Percentiles rank a stretch among this genome's conserved stretches.
These are phyloP conservation scores for Euglossa dilemma DNA, from an alignment of 1,140 invertebrate species.

Conservation along the genomic window DNA sequence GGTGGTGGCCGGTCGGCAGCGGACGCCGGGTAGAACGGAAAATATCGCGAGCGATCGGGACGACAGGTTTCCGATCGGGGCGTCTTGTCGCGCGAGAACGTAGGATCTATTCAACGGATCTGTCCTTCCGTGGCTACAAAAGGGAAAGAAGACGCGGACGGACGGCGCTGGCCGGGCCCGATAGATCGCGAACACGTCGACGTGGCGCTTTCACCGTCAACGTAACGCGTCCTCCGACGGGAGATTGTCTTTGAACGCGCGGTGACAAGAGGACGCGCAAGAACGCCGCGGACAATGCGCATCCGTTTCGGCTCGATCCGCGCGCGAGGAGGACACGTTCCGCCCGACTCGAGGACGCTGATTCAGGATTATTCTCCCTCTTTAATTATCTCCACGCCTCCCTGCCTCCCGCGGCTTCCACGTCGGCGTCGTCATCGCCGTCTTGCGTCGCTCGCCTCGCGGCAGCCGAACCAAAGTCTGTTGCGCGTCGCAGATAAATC, in stretches of 20 bases:
- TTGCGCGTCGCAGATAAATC: slow-evolving; percentile 62
- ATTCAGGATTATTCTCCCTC: slow-evolving; percentile 65
- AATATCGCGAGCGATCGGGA: slow-evolving; percentile 24
- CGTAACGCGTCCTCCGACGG: background rate
- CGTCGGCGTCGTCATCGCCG: slow-evolving; percentile 46
- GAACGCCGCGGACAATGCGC: slow-evolving; percentile 60
- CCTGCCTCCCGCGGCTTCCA: slow-evolving; percentile 49
- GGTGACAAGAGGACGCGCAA: slow-evolving; percentile 49
- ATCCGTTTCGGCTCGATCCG: slow-evolving; percentile 51
- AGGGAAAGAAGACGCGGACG: slow-evolving; percentile 18
- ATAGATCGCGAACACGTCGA: slow-evolving; percentile 41
- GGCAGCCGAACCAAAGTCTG: slow-evolving; percentile 57
- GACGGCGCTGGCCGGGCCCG: background rate
- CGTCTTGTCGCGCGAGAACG: slow-evolving; percentile 15
- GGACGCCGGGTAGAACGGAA: slow-evolving; percentile 15
- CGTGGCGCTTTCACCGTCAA: slow-evolving; percentile 41
- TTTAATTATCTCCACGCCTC: slow-evolving; percentile 64
- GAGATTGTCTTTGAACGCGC: slow-evolving; percentile 46
- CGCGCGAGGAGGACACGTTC: slow-evolving; percentile 59
- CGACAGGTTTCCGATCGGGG: slow-evolving; percentile 37
- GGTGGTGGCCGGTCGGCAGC: background rate
- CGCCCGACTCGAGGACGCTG: slow-evolving; percentile 60
- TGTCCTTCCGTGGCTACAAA: background rate
- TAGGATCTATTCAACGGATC: slow-evolving; percentile 27
- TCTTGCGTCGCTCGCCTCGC: slow-evolving; percentile 62